phyloP scores from a whole-genome alignment of 2,797 vertebrate genomes.

The Petrocephalus sullivani region DNA sequence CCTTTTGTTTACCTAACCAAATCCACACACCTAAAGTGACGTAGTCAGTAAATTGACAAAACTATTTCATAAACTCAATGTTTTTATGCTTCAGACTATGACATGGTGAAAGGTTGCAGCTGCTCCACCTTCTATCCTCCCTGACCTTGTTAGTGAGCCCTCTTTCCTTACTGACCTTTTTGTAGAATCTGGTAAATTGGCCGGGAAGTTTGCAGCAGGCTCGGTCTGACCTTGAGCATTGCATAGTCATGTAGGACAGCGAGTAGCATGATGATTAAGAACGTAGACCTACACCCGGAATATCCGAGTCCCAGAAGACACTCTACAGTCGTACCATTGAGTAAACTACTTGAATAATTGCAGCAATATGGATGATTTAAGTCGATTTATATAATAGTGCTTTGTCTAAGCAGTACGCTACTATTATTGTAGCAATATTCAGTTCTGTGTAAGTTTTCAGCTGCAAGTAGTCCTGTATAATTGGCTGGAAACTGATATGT shows the following conservation, averaged over 20 bases:
- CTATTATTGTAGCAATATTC: not conserved
- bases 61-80: not conserved
- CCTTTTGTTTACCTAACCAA: not conserved
- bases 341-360: not conserved
- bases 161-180: not conserved
- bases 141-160: not conserved
- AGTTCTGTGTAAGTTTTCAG: not conserved
- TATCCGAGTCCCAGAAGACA: not conserved
- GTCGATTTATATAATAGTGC: not conserved
- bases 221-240: not conserved
- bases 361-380: not conserved
- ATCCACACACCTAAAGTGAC: not conserved
- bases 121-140: not conserved
- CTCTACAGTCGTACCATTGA: not conserved
- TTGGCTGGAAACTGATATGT: not conserved
- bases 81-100: not conserved
- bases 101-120: not conserved
- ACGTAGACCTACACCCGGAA: not conserved
- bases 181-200: not conserved
- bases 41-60: not conserved
- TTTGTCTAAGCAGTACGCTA: constrained; percentile 21
- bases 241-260: not conserved
- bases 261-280: not conserved
- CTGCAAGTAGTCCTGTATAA: not conserved
- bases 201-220: not conserved